phyloP scores from a whole-genome alignment of 2,113 vertebrate species.

The Thalassoma bifasciatum region DNA sequence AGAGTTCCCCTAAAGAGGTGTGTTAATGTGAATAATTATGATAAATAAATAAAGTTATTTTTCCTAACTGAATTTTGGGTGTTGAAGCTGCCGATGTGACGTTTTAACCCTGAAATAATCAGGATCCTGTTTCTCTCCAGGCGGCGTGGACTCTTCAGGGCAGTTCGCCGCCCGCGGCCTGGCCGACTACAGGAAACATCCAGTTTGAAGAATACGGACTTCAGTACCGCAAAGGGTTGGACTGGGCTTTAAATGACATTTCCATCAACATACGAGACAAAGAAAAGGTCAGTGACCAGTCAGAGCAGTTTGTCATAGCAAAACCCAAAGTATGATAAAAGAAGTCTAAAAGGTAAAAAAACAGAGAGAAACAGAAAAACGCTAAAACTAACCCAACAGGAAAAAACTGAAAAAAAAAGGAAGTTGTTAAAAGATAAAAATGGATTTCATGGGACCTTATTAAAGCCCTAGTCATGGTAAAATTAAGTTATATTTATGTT shows the following conservation, averaged over 20 bases:
- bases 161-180: slow-evolving; percentile 77
- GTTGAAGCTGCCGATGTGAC: not conserved
- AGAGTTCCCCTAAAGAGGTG: slow-evolving; percentile 89
- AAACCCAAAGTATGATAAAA: too few relatives aligned
- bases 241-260: slow-evolving; percentile 55
- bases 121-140: slow-evolving; percentile 7
- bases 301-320: not conserved
- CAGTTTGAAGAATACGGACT: slow-evolving; percentile 89
- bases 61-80: not conserved
- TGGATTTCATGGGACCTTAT: too few relatives aligned
- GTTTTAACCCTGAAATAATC: not conserved
- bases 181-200: slow-evolving; percentile 86
- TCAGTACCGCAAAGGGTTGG: slow-evolving; percentile 79
- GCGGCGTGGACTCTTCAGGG: slow-evolving; percentile 74
- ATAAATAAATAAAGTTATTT: too few relatives aligned
- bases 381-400: too few relatives aligned
- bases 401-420: too few relatives aligned
- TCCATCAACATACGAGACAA: slow-evolving; percentile 83
- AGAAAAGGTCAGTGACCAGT: slow-evolving; percentile 88
- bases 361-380: too few relatives aligned
- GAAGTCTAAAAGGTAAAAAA: too few relatives aligned
- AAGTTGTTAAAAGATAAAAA: too few relatives aligned
- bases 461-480: too few relatives aligned
- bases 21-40: not conserved
- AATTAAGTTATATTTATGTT: too few relatives aligned